Percentiles rank a stretch among this genome's conserved stretches.
phyloP scores from a whole-genome alignment of 2,888 invertebrate species.

The Drosophila diplacantha region DNA sequence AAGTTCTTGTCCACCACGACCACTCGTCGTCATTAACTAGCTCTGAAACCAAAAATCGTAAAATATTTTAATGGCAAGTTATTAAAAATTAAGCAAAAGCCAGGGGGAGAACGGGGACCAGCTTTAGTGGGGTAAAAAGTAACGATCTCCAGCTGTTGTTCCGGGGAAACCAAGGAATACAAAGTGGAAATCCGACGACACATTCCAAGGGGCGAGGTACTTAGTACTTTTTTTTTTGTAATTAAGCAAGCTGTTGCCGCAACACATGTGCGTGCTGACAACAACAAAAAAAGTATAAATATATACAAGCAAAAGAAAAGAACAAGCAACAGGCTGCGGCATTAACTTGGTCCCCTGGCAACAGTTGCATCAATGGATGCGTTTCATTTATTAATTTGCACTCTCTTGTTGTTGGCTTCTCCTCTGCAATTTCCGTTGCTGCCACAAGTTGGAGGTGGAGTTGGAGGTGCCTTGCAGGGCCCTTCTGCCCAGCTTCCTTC shows the following conservation, averaged over 20 bases:
- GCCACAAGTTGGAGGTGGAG: constrained; percentile 19
- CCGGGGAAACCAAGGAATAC: constrained; percentile 26
- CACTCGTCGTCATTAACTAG: constrained; percentile 11
- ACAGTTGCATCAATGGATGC: constrained; percentile 68
- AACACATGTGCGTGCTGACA: constrained; percentile 58
- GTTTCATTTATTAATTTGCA: constrained; percentile 70
- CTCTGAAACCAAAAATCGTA: constrained; percentile 43
- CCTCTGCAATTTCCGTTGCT: constrained; percentile 19
- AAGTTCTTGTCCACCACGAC: constrained; percentile 33
- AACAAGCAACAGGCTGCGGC: constrained; percentile 21
- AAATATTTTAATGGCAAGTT: constrained; percentile 52
- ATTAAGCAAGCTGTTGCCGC: constrained; percentile 63
- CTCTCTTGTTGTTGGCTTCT: constrained; percentile 41
- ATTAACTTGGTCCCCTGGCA: constrained; percentile 21
- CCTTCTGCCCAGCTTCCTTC: constrained; percentile 33
- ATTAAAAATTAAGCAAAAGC: constrained; percentile 49
- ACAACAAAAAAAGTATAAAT: constrained; percentile 7
- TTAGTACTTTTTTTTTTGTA: constrained; percentile 31
- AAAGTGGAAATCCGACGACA: constrained; percentile 43
- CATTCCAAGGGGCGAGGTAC: constrained; percentile 17
- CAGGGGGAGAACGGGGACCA: constrained; percentile 1
- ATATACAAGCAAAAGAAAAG: background rate
- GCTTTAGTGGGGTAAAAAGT: constrained; percentile 46
- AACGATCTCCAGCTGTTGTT: constrained; percentile 30
- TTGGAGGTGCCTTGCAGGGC: constrained; percentile 3